Percentiles rank a stretch among this genome's conserved stretches.
phyloP scores from a whole-genome alignment of 1,140 invertebrate species.

The Drosophila kurseongensis region DNA sequence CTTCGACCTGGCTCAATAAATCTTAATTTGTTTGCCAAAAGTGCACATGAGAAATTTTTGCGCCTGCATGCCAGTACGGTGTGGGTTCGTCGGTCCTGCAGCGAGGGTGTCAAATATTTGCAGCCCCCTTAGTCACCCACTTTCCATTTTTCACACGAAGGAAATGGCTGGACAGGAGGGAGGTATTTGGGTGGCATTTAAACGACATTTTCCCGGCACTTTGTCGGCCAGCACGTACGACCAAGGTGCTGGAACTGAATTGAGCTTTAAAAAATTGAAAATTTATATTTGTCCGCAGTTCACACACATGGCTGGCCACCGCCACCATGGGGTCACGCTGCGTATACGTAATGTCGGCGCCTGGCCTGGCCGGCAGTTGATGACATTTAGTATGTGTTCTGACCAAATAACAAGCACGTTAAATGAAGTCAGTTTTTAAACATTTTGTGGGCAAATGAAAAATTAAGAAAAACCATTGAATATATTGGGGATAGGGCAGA shows the following conservation, averaged over 20 bases:
- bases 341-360: conserved; percentile 43
- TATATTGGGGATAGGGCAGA: background rate
- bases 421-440: conserved; percentile 21
- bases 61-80: conserved; percentile 39
- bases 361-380: conserved; percentile 15
- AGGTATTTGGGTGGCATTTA: conserved; percentile 18
- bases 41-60: conserved; percentile 73
- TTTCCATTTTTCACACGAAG: conserved; percentile 20
- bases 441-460: conserved; percentile 16
- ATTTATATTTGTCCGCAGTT: conserved; percentile 45
- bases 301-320: conserved; percentile 17
- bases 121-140: conserved; percentile 5
- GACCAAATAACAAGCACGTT: conserved; percentile 28
- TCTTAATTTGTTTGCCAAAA: conserved; percentile 81
- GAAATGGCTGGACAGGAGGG: background rate
- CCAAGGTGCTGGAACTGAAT: conserved; percentile 14
- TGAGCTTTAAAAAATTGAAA: conserved; percentile 48
- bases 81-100: conserved; percentile 9
- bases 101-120: conserved; percentile 62
- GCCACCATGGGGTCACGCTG: conserved; percentile 24
- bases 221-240: conserved; percentile 22
- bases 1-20: conserved; percentile 59
- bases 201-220: conserved; percentile 32
- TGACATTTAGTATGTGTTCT: conserved; percentile 50
- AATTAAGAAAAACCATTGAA: background rate